Evolutionary conservation across 2,797 vertebrate genomes (phyloP).

Genomic region (Delichon dasypus): DNA sequence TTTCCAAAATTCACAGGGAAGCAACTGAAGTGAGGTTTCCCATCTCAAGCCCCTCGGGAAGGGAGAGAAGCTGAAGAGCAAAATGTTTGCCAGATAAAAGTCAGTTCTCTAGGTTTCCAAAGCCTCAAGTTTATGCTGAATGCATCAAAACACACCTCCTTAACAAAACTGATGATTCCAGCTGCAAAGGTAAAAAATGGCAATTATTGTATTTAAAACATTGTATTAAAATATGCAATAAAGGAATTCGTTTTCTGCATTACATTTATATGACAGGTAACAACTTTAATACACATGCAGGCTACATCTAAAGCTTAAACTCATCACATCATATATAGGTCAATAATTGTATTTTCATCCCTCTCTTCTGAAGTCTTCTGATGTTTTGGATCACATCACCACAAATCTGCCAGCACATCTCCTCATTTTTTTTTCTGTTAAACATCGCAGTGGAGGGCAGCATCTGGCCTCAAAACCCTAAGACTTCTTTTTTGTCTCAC

Average conservation of each 20-base stretch:
- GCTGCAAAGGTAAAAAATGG: slow-evolving; percentile 43
- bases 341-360: slow-evolving; percentile 42
- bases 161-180: not conserved
- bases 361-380: not conserved
- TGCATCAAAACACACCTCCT: not conserved
- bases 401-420: slow-evolving; percentile 27
- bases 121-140: not conserved
- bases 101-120: not conserved
- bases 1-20: not conserved
- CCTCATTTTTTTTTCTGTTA: slow-evolving; percentile 20
- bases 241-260: not conserved
- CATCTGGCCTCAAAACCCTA: slow-evolving; percentile 35
- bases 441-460: slow-evolving; percentile 27
- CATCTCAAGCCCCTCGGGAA: not conserved
- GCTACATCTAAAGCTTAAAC: slow-evolving; percentile 44
- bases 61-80: not conserved
- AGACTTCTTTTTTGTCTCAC: not conserved
- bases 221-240: slow-evolving; percentile 24
- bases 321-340: not conserved
- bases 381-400: not conserved
- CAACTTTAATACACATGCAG: not conserved
- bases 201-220: slow-evolving; percentile 49
- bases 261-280: not conserved
- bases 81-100: not conserved
- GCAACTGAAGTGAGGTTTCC: not conserved